These are phyloP conservation scores for Sycophila texana DNA, from an alignment of 2,888 invertebrate species.

Conservation along the genomic window DNA sequence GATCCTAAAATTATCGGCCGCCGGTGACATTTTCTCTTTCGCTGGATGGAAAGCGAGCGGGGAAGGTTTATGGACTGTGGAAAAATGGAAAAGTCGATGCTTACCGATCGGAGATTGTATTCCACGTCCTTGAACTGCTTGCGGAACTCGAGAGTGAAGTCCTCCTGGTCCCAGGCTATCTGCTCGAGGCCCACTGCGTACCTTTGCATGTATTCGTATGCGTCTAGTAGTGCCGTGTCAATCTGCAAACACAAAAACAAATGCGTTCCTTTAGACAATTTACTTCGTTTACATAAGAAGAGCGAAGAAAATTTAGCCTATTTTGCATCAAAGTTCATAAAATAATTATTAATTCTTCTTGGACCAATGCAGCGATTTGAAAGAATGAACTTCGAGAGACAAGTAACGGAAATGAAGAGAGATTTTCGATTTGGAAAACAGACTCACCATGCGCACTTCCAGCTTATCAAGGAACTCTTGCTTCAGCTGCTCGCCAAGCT, in stretches of 20 bases:
- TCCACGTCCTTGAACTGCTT: constrained; percentile 80
- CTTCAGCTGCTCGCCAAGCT: constrained; percentile 74
- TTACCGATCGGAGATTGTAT: constrained; percentile 79
- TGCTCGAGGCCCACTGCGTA: constrained; percentile 84
- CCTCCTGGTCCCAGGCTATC: constrained; percentile 80
- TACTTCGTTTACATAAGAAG: neutral
- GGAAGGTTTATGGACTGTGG: neutral
- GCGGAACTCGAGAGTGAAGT: constrained; percentile 76
- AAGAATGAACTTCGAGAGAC: constrained; percentile 13
- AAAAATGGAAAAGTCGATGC: constrained; percentile 52
- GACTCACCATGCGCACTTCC: constrained; percentile 73
- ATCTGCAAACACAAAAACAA: constrained; percentile 73
- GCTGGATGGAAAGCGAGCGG: neutral
- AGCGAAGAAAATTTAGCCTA: neutral
- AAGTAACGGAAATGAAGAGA: neutral
- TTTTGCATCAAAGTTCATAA: too few species aligned
- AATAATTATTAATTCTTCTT: neutral
- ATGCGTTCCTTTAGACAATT: neutral
- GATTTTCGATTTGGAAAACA: constrained; percentile 3
- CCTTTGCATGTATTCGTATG: constrained; percentile 83
- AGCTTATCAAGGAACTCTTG: constrained; percentile 74
- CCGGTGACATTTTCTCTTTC: constrained; percentile 33
- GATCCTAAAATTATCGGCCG: neutral
- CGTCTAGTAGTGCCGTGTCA: constrained; percentile 77
- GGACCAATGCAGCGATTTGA: neutral